Conservation (phyloP, 2,113 vertebrate species). For the Ceyx cyanopectus region DNA sequence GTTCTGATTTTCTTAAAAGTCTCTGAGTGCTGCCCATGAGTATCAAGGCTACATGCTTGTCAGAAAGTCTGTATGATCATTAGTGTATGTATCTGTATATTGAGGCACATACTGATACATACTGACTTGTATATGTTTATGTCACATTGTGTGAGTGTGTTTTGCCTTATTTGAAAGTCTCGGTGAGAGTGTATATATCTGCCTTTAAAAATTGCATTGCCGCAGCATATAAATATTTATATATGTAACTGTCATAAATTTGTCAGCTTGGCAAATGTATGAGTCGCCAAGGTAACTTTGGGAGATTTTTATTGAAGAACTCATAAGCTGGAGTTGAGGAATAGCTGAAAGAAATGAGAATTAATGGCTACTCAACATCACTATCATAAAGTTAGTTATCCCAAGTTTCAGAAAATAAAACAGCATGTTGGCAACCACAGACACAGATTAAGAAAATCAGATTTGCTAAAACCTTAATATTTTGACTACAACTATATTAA, state of each 20-base stretch:
- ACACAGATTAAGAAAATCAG: neutral
- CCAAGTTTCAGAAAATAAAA: constrained; percentile 48
- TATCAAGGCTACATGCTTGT: rapidly evolving
- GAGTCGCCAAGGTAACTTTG: constrained; percentile 81
- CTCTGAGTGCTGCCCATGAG: neutral
- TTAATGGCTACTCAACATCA: constrained; percentile 28
- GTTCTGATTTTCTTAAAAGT: neutral
- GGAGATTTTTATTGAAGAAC: constrained; percentile 72
- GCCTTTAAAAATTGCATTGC: constrained; percentile 80
- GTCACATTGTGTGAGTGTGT: neutral
- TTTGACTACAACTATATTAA: neutral
- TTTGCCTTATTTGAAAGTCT: constrained; percentile 48
- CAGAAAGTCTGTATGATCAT: neutral
- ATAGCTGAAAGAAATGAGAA: constrained; percentile 63
- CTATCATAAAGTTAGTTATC: constrained; percentile 61
- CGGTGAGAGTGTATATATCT: constrained; percentile 18
- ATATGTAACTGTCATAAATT: constrained; percentile 82
- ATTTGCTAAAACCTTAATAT: neutral
- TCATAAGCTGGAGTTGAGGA: constrained; percentile 62
- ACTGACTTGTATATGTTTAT: neutral
- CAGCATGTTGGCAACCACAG: neutral
- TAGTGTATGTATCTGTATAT: neutral
- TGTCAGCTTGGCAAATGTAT: constrained; percentile 79
- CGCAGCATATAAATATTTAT: constrained; percentile 84
- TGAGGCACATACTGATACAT: neutral